A percentile compares a stretch with the other conserved stretches of the same genome.
phyloP scores from a whole-genome alignment of 2,797 vertebrate species.

The Tragelaphus oryx region DNA sequence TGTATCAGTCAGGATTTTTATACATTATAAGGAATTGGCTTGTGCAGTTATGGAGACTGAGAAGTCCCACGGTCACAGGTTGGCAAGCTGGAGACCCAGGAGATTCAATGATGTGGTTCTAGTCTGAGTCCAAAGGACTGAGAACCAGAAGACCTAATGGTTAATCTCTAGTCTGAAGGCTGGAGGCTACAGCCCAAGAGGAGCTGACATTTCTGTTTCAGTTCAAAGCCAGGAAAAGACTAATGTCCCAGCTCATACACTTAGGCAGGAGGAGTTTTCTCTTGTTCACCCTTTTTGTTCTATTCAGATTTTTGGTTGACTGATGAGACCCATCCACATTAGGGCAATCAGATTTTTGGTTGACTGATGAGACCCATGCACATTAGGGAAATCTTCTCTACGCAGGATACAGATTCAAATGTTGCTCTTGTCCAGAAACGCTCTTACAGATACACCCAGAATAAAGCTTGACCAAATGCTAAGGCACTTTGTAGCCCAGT shows the following conservation, averaged over 20 bases:
- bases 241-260: background rate
- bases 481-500: background rate
- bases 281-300: background rate
- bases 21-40: background rate
- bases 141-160: background rate
- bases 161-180: background rate
- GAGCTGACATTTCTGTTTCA: background rate
- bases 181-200: background rate
- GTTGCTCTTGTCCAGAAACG: background rate
- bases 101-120: background rate
- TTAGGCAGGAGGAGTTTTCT: background rate
- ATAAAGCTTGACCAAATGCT: background rate
- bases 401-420: background rate
- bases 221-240: background rate
- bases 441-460: background rate
- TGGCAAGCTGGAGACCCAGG: background rate
- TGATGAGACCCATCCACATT: background rate
- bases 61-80: background rate
- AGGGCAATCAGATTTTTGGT: background rate
- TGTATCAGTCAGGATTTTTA: background rate
- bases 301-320: background rate
- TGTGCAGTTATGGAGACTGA: background rate
- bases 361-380: too few species aligned
- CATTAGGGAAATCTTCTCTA: background rate
- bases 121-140: background rate